Evolutionary conservation across 2,888 invertebrate species (phyloP).

Genomic region (Caenorhabditis sinica): DNA sequence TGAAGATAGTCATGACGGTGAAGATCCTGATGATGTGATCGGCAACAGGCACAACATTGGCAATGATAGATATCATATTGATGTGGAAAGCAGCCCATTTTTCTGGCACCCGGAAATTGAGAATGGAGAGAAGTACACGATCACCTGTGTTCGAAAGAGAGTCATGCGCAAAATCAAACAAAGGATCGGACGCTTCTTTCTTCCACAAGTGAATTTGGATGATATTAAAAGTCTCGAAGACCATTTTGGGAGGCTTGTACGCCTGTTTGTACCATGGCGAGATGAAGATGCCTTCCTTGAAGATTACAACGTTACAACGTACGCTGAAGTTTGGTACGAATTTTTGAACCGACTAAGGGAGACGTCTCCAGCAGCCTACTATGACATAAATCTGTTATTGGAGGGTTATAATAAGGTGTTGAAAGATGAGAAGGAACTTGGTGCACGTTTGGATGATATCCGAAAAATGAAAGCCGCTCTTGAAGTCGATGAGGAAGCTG

Average conservation of each 20-base stretch:
- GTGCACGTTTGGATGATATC: background rate
- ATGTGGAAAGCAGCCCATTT: background rate
- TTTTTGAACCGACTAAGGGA: background rate
- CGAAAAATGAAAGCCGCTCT: background rate
- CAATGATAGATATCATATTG: no score
- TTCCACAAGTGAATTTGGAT: background rate
- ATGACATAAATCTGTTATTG: background rate
- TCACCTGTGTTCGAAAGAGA: background rate
- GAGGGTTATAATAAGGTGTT: background rate
- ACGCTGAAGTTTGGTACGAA: background rate
- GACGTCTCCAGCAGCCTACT: background rate
- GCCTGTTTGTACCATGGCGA: constrained; percentile 25
- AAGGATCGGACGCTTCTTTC: background rate
- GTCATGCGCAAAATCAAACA: background rate
- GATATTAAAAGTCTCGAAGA: background rate
- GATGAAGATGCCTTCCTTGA: background rate
- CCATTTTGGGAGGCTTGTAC: constrained; percentile 2
- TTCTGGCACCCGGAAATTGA: background rate
- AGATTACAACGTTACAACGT: background rate
- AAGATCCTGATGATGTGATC: no score
- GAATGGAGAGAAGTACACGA: background rate
- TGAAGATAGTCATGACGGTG: no score
- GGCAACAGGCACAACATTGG: no score
- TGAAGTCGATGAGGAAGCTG: constrained; percentile 7
- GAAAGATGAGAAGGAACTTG: constrained; percentile 1